Evolutionary conservation across 1,140 invertebrate species (phyloP).

Genomic region (Trichoplusia ni): DNA sequence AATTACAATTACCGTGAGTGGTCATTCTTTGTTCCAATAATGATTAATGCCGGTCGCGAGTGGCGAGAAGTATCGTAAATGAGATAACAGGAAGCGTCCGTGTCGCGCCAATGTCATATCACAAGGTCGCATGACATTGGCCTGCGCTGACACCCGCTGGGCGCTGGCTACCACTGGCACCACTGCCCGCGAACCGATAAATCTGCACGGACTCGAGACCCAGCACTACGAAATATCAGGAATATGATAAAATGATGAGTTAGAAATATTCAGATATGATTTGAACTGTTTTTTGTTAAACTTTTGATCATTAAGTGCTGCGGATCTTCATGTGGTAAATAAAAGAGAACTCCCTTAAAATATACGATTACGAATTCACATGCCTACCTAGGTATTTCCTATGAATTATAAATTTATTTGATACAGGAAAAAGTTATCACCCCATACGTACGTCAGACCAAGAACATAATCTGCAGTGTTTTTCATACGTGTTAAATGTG

Average conservation of each 20-base stretch:
- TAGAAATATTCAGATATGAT: too few relatives aligned
- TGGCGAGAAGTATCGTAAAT: constrained; percentile 65
- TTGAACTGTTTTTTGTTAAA: too few relatives aligned
- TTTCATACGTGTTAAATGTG: constrained; percentile 43
- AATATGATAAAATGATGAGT: too few relatives aligned
- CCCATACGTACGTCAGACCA: too few relatives aligned
- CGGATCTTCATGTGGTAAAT: too few relatives aligned
- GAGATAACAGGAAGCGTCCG: constrained; percentile 78
- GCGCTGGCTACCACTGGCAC: background rate
- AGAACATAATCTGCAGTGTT: too few relatives aligned
- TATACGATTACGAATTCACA: too few relatives aligned
- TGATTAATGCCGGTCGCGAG: constrained; percentile 75
- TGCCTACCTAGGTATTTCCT: too few relatives aligned
- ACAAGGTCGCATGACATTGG: constrained; percentile 54
- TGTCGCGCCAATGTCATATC: constrained; percentile 65
- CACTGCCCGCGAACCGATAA: background rate
- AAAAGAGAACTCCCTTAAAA: too few relatives aligned
- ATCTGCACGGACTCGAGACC: background rate
- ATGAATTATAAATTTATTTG: too few relatives aligned
- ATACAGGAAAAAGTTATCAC: too few relatives aligned
- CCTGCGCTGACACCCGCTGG: constrained; percentile 8
- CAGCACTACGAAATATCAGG: background rate
- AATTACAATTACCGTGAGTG: constrained; percentile 79
- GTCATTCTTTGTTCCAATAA: constrained; percentile 80
- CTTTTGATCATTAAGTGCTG: too few relatives aligned